Evolutionary conservation across 2,888 invertebrate genomes (phyloP), one percentile per base, ranked within the genome.

Genomic region (Drosophila silvestris): DNA sequence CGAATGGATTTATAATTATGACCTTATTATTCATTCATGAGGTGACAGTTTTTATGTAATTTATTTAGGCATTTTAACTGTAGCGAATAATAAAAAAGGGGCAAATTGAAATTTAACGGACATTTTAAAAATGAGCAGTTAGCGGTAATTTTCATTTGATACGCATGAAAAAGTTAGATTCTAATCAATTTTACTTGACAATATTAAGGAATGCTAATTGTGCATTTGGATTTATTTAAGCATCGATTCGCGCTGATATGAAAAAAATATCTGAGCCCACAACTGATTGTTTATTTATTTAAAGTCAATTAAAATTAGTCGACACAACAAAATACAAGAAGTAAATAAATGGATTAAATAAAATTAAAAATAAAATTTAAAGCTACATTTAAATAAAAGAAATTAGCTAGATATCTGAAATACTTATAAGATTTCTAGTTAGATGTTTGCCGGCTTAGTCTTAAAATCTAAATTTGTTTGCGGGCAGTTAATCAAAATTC

Each of bases 401-500:
- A 35, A 35, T 14, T 14, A 12, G 22, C 12, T 44, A 12, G 12
- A 44, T 22, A 44, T 1, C 1, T 44, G 12, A 22, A 22, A 22
- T 22, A 44, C 12, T 12, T 22, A 5, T 5, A 1, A 6, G 22
- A 44, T 22, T 44, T 44, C 5, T 28, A 9, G n/a, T 68, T 22
- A 26, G 12, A 12, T 14, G 30, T 28, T n/a, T 33, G 35, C 56
- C 32, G 37, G 33, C 35, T 33, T 39, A 30, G 32, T 19, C 32
- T 32, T 26, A 51, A 26, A 53, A 28, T 70, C 22, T 47, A 51
- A 41, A 32, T 28, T 12, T 12, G 19, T 53, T 35, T 26, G 2
- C 26, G 26, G 26, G 56, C 32, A 54, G 70, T 63, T 74, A 66
- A 81, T 81, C 53, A 35, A 62, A 58, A 71, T 69, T 69, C 79